Conservation (phyloP, 1,140 invertebrate genomes). For the Scaptomyza graminum region DNA sequence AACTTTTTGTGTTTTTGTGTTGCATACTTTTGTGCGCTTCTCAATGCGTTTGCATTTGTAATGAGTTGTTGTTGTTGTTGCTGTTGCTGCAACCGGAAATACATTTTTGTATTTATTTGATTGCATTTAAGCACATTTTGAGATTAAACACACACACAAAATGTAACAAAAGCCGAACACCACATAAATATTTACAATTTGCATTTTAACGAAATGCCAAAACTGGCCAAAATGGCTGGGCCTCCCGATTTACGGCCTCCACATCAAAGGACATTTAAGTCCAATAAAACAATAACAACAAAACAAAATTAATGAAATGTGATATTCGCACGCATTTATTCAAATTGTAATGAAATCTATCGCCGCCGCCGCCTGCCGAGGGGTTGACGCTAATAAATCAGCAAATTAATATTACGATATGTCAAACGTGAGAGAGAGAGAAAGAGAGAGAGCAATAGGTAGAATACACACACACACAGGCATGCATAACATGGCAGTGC, state of each 20-base stretch:
- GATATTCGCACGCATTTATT: slow-evolving; percentile 60
- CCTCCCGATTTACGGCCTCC: slow-evolving; percentile 12
- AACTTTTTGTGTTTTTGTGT: slow-evolving; percentile 25
- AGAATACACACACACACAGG: not conserved
- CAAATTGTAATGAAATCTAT: slow-evolving; percentile 79
- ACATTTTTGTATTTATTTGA: slow-evolving; percentile 38
- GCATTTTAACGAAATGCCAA: slow-evolving; percentile 18
- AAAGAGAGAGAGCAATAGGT: not conserved
- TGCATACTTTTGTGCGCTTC: slow-evolving; percentile 37
- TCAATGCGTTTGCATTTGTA: slow-evolving; percentile 34
- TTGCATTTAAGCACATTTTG: slow-evolving; percentile 38
- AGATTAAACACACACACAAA: slow-evolving; percentile 20
- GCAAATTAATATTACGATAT: slow-evolving; percentile 68
- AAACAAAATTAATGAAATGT: slow-evolving; percentile 26
- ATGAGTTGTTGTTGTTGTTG: slow-evolving; percentile 20
- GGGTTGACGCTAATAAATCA: slow-evolving; percentile 67
- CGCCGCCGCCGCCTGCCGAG: slow-evolving; percentile 47
- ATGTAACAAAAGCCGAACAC: slow-evolving; percentile 20
- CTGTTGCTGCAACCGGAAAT: slow-evolving; percentile 24
- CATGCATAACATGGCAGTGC: slow-evolving; percentile 1
- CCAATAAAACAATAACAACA: slow-evolving; percentile 25
- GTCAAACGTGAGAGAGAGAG: slow-evolving; percentile 10
- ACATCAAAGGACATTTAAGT: slow-evolving; percentile 5
- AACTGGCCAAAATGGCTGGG: slow-evolving; percentile 9
- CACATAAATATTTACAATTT: slow-evolving; percentile 51